These are phyloP conservation scores for Pangasius larnaudii DNA, from an alignment of 2,797 vertebrate genomes.

Conservation along the genomic window DNA sequence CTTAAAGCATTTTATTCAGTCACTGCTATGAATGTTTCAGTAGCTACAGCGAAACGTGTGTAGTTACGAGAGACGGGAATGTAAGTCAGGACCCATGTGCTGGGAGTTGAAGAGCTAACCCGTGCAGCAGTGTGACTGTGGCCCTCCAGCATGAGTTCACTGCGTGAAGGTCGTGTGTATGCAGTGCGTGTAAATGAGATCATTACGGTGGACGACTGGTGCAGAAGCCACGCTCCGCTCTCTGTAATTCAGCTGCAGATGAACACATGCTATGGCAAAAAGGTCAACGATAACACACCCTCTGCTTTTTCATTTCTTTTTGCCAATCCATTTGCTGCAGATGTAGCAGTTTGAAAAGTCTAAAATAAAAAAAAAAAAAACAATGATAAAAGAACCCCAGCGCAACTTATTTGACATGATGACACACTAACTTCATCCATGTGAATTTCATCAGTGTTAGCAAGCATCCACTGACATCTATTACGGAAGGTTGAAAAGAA, in stretches of 20 bases:
- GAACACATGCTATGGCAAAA: background rate
- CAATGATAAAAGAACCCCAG: background rate
- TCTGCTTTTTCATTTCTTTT: background rate
- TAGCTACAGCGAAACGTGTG: too few species aligned
- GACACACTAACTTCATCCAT: too few species aligned
- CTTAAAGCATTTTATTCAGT: background rate
- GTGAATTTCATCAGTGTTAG: background rate
- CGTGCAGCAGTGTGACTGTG: background rate
- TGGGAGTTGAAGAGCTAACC: background rate
- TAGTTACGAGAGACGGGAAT: background rate
- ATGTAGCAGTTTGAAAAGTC: background rate
- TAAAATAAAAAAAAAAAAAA: background rate
- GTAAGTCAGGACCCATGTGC: background rate
- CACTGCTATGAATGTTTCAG: background rate
- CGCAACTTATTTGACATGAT: too few species aligned
- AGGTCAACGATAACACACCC: background rate
- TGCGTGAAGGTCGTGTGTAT: background rate
- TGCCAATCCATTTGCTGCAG: background rate
- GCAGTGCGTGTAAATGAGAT: background rate
- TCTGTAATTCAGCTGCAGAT: background rate
- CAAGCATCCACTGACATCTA: background rate
- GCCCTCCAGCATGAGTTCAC: background rate
- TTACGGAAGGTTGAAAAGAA: background rate
- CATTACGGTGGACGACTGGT: background rate
- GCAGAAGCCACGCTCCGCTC: background rate